Base-by-base conservation (phyloP, 2,113 vertebrate genomes). In the Trogon surrucura region DNA sequence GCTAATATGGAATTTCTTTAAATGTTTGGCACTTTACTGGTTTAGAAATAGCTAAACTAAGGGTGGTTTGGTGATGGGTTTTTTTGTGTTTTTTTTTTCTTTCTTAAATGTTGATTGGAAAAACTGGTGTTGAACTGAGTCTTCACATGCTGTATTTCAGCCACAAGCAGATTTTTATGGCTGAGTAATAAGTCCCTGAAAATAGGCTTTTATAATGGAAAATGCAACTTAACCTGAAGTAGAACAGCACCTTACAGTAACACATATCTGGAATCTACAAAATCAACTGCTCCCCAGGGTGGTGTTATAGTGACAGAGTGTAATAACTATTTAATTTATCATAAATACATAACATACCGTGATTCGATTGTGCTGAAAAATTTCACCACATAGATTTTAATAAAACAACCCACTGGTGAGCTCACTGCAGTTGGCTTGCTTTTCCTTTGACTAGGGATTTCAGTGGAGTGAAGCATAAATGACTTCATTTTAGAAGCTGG, bases 351-450 rank as follows among this genome's bases (percentile, higher is more conserved):
- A 93, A 91, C 96, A 81, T 98, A 97, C 96, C 87, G 96, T 96
- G 41, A 97, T 96, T 98, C 97, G 94, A 97, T 96, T 96, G 95
- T 96, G 96, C 96, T 98, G 96, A 97, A 98, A 98, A 97, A 96
- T 77, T 94, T 97, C 88, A 92, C 91, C 91, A 88, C 96, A 89
- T 25, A 96, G 92, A 94, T 98, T 98, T 98, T 96, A 98, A 97
- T 97, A 97, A 98, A 97, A 90, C 90, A 84, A 89, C 95, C 94
- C 93, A 91, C 91, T 94, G 95, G 94, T 93, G 96, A 97, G 94
- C 65, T 95, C 97, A 97, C 84, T 98, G 87, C 95, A 85, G 78
- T 97, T 96, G 92, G 67, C 79, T 96, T 97, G 91, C 90, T 95
- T 95, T 95, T 81, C 85, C 79, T 96, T 95, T 92, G 87, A 84